These are phyloP conservation scores for Manis crassicaudata DNA, from an alignment of 2,797 vertebrate species.

Conservation along the genomic window DNA sequence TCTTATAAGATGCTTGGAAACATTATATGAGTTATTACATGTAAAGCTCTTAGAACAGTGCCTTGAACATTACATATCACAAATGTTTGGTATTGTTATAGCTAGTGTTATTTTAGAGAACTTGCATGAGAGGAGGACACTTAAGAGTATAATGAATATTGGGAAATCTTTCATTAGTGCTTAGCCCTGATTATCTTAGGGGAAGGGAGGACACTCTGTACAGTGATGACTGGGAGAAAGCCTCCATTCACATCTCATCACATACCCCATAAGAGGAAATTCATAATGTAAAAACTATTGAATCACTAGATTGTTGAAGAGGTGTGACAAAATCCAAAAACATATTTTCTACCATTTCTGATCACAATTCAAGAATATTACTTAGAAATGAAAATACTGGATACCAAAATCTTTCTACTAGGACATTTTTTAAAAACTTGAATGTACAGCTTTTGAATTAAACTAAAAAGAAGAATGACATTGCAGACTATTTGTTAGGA, in stretches of 20 bases:
- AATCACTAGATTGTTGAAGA: conserved; percentile 12
- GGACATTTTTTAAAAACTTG: not conserved
- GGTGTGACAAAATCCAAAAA: not conserved
- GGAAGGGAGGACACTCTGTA: not conserved
- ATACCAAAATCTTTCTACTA: conserved; percentile 30
- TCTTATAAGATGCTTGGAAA: conserved; percentile 23
- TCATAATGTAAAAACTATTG: not conserved
- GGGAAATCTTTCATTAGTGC: conserved; percentile 17
- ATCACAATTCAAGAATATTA: conserved; percentile 4
- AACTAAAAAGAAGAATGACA: conserved; percentile 19
- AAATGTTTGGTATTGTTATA: conserved; percentile 39
- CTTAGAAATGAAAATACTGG: not conserved
- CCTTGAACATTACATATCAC: conserved; percentile 55
- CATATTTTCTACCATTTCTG: conserved; percentile 13
- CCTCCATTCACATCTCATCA: conserved; percentile 42
- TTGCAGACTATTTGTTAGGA: not conserved
- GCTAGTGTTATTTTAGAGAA: conserved; percentile 23
- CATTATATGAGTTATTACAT: conserved; percentile 32
- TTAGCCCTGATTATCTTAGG: not conserved
- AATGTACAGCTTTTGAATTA: conserved; percentile 44
- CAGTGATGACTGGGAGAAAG: conserved; percentile 14
- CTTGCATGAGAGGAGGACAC: conserved; percentile 44
- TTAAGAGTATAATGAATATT: not conserved
- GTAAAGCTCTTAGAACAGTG: conserved; percentile 61
- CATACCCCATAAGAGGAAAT: not conserved